Evolutionary conservation across 2,113 vertebrate genomes (phyloP).

Genomic region (Pyrgilauda ruficollis): DNA sequence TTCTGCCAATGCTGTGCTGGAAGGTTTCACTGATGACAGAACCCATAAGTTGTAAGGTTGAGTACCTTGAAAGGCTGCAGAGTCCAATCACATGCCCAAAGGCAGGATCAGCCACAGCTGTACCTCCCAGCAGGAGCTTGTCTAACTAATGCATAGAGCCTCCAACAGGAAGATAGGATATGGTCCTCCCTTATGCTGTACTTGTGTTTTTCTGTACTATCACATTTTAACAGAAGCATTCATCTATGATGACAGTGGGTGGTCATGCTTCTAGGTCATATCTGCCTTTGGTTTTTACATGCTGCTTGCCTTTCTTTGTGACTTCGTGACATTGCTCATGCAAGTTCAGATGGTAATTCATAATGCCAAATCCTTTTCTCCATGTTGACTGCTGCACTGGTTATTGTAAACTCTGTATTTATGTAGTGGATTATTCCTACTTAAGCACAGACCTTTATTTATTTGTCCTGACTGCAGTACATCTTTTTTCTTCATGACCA

Average conservation of each 20-base stretch:
- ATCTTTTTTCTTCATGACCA: not conserved
- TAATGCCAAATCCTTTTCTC: not conserved
- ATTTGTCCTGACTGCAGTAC: not conserved
- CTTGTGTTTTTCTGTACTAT: not conserved
- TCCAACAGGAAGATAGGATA: not conserved
- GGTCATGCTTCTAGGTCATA: not conserved
- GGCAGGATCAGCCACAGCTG: not conserved
- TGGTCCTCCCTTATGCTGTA: not conserved
- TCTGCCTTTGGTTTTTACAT: not conserved
- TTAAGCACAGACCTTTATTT: not conserved
- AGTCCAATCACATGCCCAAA: not conserved
- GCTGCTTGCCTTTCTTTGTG: not conserved
- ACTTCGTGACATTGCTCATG: fast-evolving
- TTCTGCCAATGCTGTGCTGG: not conserved
- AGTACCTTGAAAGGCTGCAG: not conserved
- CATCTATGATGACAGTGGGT: not conserved
- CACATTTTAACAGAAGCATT: not conserved
- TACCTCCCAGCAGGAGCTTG: not conserved
- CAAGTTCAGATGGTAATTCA: not conserved
- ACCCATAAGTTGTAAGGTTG: fast-evolving
- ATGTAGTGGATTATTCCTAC: not conserved
- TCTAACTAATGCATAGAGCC: not conserved
- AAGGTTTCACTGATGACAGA: not conserved
- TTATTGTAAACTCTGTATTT: not conserved
- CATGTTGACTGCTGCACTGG: not conserved